Evolutionary conservation across 2,113 vertebrate genomes (phyloP), one percentile per base, ranked within the genome.

Genomic region (Solenodon paradoxus): DNA sequence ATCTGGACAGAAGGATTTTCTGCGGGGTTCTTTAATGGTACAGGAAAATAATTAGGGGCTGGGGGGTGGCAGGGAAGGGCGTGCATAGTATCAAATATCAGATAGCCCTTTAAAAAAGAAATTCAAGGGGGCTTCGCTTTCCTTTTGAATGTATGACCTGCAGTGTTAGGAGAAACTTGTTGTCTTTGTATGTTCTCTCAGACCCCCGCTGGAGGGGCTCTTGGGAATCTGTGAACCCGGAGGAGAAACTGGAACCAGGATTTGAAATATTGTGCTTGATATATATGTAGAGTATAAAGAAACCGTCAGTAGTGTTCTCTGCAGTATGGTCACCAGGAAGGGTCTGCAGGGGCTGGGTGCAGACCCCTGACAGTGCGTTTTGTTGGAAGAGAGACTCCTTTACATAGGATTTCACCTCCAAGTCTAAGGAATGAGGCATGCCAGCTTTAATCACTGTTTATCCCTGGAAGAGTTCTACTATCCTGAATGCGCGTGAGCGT

Each of bases 401-500:
- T 3, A 64, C 47, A 35, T 9, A 10, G 53, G n/a, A 6, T 83
- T 95, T 96, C 45, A 63, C 74, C 63, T 91, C 40, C 81, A 40
- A 30, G 92, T 86, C 61, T 71, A 78, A 86, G 47, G 64, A 69
- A 79, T 91, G 81, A 51, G 45, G 69, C 28, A 35, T 59, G 51
- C 42, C 47, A 30, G n/a, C 24, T 12, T 79, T 92, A 93, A 90
- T 87, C 85, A 83, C 1, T 95, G 95, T 66, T 88, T 94, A 93
- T 78, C 86, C 55, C 51, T 55, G 35, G 63, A 64, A 86, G n/a
- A 38, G 32, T 45, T 95, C 63, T 38, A 15, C 74, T 53, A 5
- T 63, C 64, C 61, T 7, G 47, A 71, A 42, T 0, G 55, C 53
- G 22, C 11, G 0, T 24, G 88, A 80, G 64, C 64, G 78, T 40